Evolutionary conservation across 1,140 invertebrate species (phyloP), one percentile per base, ranked within the genome.

Genomic region (Cheumatopsyche charites): DNA sequence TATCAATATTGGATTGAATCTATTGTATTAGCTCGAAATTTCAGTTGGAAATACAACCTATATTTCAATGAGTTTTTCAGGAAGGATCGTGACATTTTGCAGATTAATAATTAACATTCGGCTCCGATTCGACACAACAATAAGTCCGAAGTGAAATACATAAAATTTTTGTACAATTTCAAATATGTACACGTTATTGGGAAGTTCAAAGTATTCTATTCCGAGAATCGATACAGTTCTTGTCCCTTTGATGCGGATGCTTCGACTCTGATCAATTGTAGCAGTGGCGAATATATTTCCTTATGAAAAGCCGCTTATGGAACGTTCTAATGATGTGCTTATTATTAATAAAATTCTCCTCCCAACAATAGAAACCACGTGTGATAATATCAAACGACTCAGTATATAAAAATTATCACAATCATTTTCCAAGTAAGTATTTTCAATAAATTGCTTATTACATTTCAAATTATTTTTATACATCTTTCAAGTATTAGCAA

Each of bases 201-300:
- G 23, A 58, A 58, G 19, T 58, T 58, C 55, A 58, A 58, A 58
- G 55, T 58, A 23, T 58, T 55, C 49, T 23, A 19, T 55, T 58
- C 55, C 55, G 7, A 58, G 55, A 58, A 58, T 58, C 55, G 13
- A 58, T 58, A 58, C 21, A 58, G 23, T 58, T 25, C 3, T 58
- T 58, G 55, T 58, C 23, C 55, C 55, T 58, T 58, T 58, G 19
- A 58, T 58, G 21, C 17, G 55, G 55, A 58, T 58, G 55, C 55
- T 58, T 23, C 55, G 19, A 58, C 21, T 7, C 19, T 19, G 9
- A 58, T 58, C 55, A 58, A 25, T 58, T 25, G 55, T 58, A 19
- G 55, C 55, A 58, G 23, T 58, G 55, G 25, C 17, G 25, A 58
- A 58, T 58, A 58, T 58, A 58, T 58, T 25, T 58, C 55, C 55